Base-by-base conservation (phyloP, 2,113 vertebrate genomes). In the Telmatochromis sp. region DNA sequence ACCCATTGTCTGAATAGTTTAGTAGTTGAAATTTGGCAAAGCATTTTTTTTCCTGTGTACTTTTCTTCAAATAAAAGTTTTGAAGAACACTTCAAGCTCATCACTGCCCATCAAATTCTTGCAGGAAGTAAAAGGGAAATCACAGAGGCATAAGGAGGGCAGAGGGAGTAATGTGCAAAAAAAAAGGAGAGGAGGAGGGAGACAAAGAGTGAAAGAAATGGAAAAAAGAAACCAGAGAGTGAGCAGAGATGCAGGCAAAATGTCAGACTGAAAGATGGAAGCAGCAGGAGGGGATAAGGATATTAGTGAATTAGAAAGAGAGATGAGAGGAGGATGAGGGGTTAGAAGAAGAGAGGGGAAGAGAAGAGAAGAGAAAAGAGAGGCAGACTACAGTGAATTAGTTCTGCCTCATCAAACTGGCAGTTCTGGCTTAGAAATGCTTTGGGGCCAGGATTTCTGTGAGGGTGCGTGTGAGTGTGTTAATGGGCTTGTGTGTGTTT, bases 351-450 rank as follows among this genome's bases (percentile, higher is more conserved):
- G 70, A 82, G 49, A 86, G 70, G 14, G 19, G 23, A 82, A 90
- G 82, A 73, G 82, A 73, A 53, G 87, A 85, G 35, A 63, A 79
- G 49, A 91, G 70, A 90, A 70, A 83, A 83, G 83, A 87, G 65
- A 86, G 80, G 86, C 70, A 83, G 70, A 91, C 83, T 93, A 90
- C 89, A 94, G 92, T 93, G 87, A 93, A 93, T 95, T 91, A 91
- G 94, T 93, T 94, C 90, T 89, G 91, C 92, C 49, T 90, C 90
- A 89, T 92, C 88, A 90, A 93, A 89, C 86, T 86, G 89, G 86
- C 91, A 91, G 88, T 85, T 92, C 63, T 82, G 84, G 85, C 65
- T 73, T 85, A 85, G 89, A 92, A 88, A 82, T 57, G 86, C 81
- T 92, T 87, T 82, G 88, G 84, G 83, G 89, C 65, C 26, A 86